These are phyloP conservation scores for Altica lythri DNA, from an alignment of 2,888 invertebrate species.

Conservation along the genomic window DNA sequence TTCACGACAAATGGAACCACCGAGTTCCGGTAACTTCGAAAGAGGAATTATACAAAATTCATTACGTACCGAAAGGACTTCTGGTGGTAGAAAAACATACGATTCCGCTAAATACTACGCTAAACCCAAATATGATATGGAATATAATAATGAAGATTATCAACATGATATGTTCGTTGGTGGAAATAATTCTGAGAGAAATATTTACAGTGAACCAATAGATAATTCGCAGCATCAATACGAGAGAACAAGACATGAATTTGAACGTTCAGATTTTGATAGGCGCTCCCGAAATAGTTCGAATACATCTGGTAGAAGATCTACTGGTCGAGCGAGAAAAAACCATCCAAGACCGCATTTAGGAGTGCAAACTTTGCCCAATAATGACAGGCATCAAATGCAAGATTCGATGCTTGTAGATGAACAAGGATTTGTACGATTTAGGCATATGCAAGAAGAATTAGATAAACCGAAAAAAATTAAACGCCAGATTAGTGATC, in stretches of 20 bases:
- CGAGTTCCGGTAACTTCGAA: slow-evolving; percentile 50
- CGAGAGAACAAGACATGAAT: slow-evolving; percentile 59
- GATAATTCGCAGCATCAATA: slow-evolving; percentile 52
- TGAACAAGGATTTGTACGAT: slow-evolving; percentile 87
- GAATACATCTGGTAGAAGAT: slow-evolving; percentile 54
- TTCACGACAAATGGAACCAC: slow-evolving; percentile 60
- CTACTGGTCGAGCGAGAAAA: slow-evolving; percentile 55
- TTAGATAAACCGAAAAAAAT: slow-evolving; percentile 48
- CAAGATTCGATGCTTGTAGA: slow-evolving; percentile 82
- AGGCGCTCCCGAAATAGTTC: slow-evolving; percentile 54
- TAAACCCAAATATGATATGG: slow-evolving; percentile 53
- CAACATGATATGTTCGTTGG: slow-evolving; percentile 48
- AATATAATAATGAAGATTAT: slow-evolving; percentile 52
- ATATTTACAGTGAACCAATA: slow-evolving; percentile 57
- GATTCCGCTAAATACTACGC: slow-evolving; percentile 54
- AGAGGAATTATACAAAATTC: slow-evolving; percentile 47
- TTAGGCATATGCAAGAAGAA: slow-evolving; percentile 66
- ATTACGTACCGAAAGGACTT: slow-evolving; percentile 48
- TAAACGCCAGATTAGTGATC: slow-evolving; percentile 48
- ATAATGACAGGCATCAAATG: slow-evolving; percentile 60
- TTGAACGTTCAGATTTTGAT: slow-evolving; percentile 65
- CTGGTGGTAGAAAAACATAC: slow-evolving; percentile 49
- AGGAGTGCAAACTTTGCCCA: slow-evolving; percentile 63
- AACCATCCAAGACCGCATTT: slow-evolving; percentile 59
- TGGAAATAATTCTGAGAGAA: slow-evolving; percentile 60